These are phyloP conservation scores for Pseudomyrmex concolor DNA, from an alignment of 1,140 invertebrate genomes.

Conservation along the genomic window DNA sequence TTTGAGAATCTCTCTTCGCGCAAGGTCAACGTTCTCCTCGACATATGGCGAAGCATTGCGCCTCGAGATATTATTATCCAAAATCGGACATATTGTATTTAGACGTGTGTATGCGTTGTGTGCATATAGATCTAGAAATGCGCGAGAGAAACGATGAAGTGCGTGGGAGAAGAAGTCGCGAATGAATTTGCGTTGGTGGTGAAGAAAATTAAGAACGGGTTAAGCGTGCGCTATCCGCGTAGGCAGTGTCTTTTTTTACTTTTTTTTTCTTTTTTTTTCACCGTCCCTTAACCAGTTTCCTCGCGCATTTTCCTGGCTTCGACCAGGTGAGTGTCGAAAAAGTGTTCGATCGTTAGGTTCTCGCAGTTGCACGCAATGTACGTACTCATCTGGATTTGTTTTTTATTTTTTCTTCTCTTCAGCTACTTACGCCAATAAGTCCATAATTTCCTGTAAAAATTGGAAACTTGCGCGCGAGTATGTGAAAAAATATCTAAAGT, in stretches of 20 bases:
- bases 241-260: conserved; percentile 25
- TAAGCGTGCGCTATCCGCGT: conserved; percentile 64
- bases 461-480: background rate
- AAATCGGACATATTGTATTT: conserved; percentile 17
- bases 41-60: background rate
- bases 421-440: background rate
- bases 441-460: too few relatives aligned
- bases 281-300: conserved; percentile 67
- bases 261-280: conserved; percentile 51
- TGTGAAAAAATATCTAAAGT: background rate
- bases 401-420: background rate
- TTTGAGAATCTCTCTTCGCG: background rate
- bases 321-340: conserved; percentile 8
- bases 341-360: background rate
- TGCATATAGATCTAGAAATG: background rate
- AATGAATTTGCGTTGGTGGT: conserved; percentile 65
- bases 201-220: conserved; percentile 68
- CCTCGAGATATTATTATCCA: conserved; percentile 9
- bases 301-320: conserved; percentile 6
- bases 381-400: background rate
- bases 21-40: conserved; percentile 10
- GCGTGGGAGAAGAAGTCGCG: conserved; percentile 44
- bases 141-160: background rate
- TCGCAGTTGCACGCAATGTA: conserved; percentile 10
- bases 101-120: too few relatives aligned